Base-by-base conservation (phyloP, 1,140 invertebrate genomes). In the Cydia amplana region DNA sequence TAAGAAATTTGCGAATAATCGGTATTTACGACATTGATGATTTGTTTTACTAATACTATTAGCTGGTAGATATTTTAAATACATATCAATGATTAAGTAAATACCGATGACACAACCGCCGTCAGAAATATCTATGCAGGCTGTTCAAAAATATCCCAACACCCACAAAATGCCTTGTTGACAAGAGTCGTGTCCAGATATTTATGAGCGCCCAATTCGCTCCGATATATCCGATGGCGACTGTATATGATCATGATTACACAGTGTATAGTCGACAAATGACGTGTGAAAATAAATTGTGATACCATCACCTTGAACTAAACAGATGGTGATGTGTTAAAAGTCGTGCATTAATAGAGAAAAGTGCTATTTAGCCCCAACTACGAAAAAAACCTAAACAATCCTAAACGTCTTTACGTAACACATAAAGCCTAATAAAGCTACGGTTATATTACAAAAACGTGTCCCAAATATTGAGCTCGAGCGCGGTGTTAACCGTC, bases 401-500 rank as follows among this genome's bases (percentile, higher is more conserved):
- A 85, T 77, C 80, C 83, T 85, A 86, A 72, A 79, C 76, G 77
- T 78, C 64, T 79, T 82, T 82, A 79, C 67, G 75, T 82, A 76
- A 79, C 55, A 77, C 78, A 72, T 79, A 80, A 84, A 85, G 79
- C 81, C 75, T 80, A 74, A 74, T 55, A 46, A 82, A 82, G 75
- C 79, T 80, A 75, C 77, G 73, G 79, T 84, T 49, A 84, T 79
- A 86, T 83, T 76, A 84, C 79, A 81, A 82, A 77, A 79, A 80
- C 84, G 85, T 79, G 78, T 81, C 81, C 79, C 79, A 70, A 80
- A 78, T 84, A 79, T 76, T 83, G 78, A 79, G 32, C 82, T 67
- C 85, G 87, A 89, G 87, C 88, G 89, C 87, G 84, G 86, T 90
- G 87, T 88, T 78, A 87, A 82, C 87, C 84, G 81, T 78, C 83